Evolutionary conservation across 2,888 invertebrate species (phyloP).

Genomic region (Synergus itoensis): DNA sequence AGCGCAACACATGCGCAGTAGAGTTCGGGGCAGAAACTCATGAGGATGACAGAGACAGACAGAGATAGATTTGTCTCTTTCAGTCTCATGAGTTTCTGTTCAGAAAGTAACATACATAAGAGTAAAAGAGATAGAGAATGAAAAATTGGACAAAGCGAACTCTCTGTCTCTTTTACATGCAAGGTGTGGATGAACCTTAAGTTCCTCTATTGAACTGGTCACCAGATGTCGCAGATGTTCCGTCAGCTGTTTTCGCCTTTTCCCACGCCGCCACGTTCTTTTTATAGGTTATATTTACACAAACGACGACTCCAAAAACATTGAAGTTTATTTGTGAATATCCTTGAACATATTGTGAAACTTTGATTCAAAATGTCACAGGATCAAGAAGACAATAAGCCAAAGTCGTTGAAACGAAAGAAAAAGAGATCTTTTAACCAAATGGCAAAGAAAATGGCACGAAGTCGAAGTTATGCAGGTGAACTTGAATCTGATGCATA

Average conservation of each 20-base stretch:
- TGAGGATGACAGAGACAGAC: too few species aligned
- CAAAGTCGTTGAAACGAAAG: slow-evolving; percentile 77
- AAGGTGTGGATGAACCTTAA: too few species aligned
- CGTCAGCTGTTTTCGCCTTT: slow-evolving; percentile 32
- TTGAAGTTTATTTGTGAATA: not conserved
- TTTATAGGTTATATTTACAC: slow-evolving; percentile 25
- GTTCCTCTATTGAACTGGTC: too few species aligned
- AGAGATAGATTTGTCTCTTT: too few species aligned
- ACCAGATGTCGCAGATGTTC: not conserved
- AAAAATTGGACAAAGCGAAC: too few species aligned
- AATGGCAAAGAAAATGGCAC: slow-evolving; percentile 88
- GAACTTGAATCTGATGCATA: slow-evolving; percentile 87
- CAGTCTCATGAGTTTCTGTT: too few species aligned
- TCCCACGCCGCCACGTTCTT: slow-evolving; percentile 28
- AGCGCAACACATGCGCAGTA: too few species aligned
- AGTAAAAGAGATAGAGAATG: too few species aligned
- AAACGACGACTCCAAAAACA: not conserved
- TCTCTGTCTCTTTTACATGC: too few species aligned
- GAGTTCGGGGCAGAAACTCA: too few species aligned
- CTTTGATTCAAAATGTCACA: slow-evolving; percentile 43
- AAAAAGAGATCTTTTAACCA: slow-evolving; percentile 84
- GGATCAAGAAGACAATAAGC: not conserved
- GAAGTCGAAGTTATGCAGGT: slow-evolving; percentile 80
- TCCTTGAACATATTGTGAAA: not conserved
- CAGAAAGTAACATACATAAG: too few species aligned